Evolutionary conservation across 2,113 vertebrate species (phyloP).

Genomic region (Macroglossus sobrinus): DNA sequence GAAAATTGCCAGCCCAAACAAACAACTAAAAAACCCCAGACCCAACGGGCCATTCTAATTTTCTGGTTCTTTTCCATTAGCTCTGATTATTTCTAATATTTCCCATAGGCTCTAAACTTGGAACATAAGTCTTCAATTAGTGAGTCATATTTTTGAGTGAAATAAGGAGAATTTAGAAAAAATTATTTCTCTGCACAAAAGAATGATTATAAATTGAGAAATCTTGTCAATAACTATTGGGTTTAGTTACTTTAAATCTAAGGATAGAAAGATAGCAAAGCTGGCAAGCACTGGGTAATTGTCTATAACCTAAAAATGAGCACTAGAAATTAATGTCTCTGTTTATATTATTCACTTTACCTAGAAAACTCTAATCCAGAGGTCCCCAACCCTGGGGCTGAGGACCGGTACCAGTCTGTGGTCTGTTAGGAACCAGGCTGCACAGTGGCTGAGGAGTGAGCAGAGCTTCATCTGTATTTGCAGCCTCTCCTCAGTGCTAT

Average conservation of each 20-base stretch:
- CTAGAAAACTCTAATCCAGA: neutral
- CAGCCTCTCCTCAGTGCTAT: too few species aligned
- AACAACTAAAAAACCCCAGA: neutral
- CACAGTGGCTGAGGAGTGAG: too few species aligned
- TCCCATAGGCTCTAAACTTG: neutral
- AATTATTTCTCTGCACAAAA: neutral
- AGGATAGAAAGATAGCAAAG: neutral
- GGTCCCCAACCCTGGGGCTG: too few species aligned
- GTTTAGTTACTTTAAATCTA: neutral
- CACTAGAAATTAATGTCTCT: neutral
- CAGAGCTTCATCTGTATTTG: too few species aligned
- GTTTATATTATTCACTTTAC: neutral
- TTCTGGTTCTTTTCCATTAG: constrained; percentile 1
- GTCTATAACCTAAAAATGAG: neutral
- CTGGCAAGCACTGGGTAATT: neutral
- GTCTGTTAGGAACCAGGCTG: too few species aligned
- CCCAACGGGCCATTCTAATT: neutral
- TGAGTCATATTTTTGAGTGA: neutral
- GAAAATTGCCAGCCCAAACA: neutral
- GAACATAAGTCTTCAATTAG: neutral
- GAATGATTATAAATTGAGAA: neutral
- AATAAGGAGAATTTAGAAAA: neutral
- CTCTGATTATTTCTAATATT: too few species aligned
- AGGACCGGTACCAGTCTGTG: too few species aligned
- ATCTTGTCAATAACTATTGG: neutral